A percentile compares a stretch with the other conserved stretches of the same genome.
Conservation (phyloP, 37 sponge, comb jelly and placozoan species). For the Cladorhizidae sp. region DNA sequence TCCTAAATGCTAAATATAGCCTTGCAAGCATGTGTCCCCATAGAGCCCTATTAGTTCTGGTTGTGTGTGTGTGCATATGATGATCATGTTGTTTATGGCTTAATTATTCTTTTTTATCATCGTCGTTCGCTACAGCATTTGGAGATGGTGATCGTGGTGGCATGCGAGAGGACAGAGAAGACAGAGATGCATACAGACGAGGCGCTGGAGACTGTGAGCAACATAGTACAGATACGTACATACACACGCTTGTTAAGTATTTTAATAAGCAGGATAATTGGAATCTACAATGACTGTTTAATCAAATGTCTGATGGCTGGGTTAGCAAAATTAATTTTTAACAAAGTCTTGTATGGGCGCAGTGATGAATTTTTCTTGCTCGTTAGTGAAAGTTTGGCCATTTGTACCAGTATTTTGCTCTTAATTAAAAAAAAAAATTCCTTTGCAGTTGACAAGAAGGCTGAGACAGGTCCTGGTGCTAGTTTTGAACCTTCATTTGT, state of each 20-base stretch:
- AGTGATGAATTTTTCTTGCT: no score
- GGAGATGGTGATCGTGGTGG: constrained; percentile 53
- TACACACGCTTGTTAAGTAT: no score
- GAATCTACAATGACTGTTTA: no score
- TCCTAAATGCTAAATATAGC: no score
- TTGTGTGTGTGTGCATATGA: neutral
- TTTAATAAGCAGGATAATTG: no score
- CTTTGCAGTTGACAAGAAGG: constrained; percentile 39
- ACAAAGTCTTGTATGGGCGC: no score
- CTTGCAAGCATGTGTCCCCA: no score
- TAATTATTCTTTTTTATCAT: neutral
- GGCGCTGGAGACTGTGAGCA: neutral
- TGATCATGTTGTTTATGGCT: no score
- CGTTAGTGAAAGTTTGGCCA: no score
- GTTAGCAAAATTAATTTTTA: no score
- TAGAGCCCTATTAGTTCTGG: neutral
- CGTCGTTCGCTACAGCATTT: constrained; percentile 7
- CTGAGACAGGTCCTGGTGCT: constrained; percentile 47
- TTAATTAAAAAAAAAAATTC: neutral
- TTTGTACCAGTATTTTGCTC: neutral
- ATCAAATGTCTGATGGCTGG: no score
- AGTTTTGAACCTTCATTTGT: constrained; percentile 69
- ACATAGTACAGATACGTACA: neutral
- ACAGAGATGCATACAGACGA: constrained; percentile 68
- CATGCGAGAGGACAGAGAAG: constrained; percentile 64